Evolutionary conservation across 2,888 invertebrate genomes (phyloP).

Genomic region (Liopterus haemorrhoidalis): DNA sequence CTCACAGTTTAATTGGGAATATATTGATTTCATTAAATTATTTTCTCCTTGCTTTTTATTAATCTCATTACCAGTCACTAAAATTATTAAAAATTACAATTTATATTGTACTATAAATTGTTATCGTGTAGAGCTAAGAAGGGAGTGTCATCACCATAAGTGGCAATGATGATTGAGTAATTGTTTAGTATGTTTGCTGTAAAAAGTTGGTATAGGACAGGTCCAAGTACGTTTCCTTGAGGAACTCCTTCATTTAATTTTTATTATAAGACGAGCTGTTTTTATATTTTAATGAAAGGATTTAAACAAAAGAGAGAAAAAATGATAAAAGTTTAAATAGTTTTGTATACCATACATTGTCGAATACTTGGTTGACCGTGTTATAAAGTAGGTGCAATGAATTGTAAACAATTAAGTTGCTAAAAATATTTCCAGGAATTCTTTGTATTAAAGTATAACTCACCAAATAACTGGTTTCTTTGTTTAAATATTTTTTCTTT

Average conservation of each 20-base stretch:
- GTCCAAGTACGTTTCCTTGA: background rate
- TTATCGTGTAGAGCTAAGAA: background rate
- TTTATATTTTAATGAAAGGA: too few relatives aligned
- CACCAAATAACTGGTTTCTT: conserved; percentile 36
- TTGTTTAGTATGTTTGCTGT: background rate
- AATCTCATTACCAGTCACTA: too few relatives aligned
- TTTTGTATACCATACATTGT: too few relatives aligned
- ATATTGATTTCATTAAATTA: conserved; percentile 38
- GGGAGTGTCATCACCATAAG: background rate
- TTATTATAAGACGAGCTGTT: too few relatives aligned
- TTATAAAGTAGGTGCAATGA: too few relatives aligned
- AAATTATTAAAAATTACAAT: too few relatives aligned
- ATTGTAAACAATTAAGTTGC: too few relatives aligned
- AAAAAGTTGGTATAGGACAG: background rate
- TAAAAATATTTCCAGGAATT: background rate
- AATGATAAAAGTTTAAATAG: too few relatives aligned
- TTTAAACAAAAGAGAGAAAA: too few relatives aligned
- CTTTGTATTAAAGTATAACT: conserved; percentile 8
- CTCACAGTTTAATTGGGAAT: conserved; percentile 39
- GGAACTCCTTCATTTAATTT: too few relatives aligned
- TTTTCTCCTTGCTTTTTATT: conserved; percentile 42
- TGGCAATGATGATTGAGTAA: background rate
- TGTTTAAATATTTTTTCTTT: conserved; percentile 37
- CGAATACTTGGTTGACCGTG: too few relatives aligned
- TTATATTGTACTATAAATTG: too few relatives aligned